A percentile compares a stretch with the other conserved stretches of the same genome.
Evolutionary conservation across 2,113 vertebrate genomes (phyloP).

Genomic region (Asarcornis scutulata): DNA sequence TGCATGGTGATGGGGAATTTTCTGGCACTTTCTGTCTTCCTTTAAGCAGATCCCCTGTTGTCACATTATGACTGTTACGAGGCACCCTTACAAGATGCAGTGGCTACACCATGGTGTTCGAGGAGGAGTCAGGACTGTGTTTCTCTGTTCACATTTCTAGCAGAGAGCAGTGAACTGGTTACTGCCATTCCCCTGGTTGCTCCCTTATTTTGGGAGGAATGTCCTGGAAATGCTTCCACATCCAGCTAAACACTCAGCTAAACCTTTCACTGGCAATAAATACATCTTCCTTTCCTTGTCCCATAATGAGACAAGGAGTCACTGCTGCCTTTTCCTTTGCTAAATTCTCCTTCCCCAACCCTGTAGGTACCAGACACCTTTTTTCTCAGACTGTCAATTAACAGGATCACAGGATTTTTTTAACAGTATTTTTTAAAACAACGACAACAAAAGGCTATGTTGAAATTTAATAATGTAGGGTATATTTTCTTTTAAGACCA

Average conservation of each 20-base stretch:
- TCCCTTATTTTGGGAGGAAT: not conserved
- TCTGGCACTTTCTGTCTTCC: not conserved
- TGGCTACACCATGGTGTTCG: not conserved
- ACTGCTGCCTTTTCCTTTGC: not conserved
- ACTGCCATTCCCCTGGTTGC: not conserved
- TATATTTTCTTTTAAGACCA: not conserved
- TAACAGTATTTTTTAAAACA: no score
- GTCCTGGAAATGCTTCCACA: not conserved
- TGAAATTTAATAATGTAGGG: not conserved
- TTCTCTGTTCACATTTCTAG: not conserved
- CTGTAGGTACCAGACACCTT: not conserved
- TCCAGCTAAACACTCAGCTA: accelerated
- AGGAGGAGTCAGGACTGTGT: not conserved
- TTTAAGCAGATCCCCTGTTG: not conserved
- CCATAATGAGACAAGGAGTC: not conserved
- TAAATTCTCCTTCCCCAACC: not conserved
- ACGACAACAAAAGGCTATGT: not conserved
- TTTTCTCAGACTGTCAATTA: not conserved
- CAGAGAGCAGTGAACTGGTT: not conserved
- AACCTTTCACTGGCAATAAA: not conserved
- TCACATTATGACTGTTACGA: not conserved
- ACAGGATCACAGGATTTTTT: accelerated
- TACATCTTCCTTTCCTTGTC: not conserved
- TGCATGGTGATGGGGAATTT: not conserved
- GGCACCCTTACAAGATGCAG: not conserved